Percentiles rank a stretch among this genome's conserved stretches.
Conservation (phyloP, 1,140 invertebrate genomes). For the Triops longicaudatus region DNA sequence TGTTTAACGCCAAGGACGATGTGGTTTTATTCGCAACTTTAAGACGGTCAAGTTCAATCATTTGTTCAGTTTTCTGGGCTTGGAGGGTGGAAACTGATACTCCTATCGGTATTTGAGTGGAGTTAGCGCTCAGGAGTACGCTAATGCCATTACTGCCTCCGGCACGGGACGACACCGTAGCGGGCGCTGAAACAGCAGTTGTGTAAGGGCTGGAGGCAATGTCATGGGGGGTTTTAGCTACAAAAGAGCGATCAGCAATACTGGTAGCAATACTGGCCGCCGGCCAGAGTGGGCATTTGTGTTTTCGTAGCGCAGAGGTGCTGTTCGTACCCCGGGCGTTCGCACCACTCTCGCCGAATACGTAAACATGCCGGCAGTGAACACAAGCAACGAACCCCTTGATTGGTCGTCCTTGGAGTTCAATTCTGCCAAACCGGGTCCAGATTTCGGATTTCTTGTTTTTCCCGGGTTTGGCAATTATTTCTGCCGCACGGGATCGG, state of each 20-base stretch:
- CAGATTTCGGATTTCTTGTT: conserved; percentile 19
- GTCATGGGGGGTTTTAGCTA: neutral
- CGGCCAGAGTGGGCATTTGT: conserved; percentile 19
- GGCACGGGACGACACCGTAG: neutral
- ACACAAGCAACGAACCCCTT: conserved; percentile 27
- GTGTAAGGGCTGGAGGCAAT: neutral
- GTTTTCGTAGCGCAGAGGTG: conserved; percentile 25
- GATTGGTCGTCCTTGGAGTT: conserved; percentile 21
- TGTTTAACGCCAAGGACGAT: neutral
- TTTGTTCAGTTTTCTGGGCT: neutral
- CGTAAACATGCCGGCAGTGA: conserved; percentile 26
- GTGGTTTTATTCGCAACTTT: neutral
- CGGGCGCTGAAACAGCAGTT: neutral
- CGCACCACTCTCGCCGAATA: conserved; percentile 22
- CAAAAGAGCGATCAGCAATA: neutral
- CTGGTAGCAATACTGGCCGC: neutral
- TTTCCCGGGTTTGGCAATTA: conserved; percentile 22
- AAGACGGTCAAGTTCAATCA: neutral
- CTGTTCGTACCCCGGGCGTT: neutral
- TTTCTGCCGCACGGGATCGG: conserved; percentile 17
- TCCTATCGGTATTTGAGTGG: neutral
- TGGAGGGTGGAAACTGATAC: neutral
- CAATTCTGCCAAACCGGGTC: conserved; percentile 26
- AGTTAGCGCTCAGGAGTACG: neutral
- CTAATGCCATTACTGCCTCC: neutral